Base-by-base conservation (phyloP, 2,113 vertebrate species). In the Mystacornis crossleyi region DNA sequence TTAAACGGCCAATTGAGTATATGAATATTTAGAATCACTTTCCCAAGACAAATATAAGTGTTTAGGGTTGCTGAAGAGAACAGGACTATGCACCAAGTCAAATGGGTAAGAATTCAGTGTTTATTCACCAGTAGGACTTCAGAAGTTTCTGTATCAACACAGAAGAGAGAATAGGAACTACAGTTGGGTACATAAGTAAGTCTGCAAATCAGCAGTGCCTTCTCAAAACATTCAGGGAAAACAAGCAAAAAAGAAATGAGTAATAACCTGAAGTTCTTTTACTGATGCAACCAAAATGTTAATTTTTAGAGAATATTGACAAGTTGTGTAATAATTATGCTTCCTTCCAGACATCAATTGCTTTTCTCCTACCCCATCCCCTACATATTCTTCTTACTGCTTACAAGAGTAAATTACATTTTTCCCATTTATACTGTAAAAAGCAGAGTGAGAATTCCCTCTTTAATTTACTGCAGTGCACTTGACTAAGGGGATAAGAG, bases 221-320 rank as follows among this genome's bases (percentile, higher is more conserved):
- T 80, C 20, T 82, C 36, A 73, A 90, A 94, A 70, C 10, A 29
- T 58, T 61, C 34, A 70, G 42, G 26, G 24, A 54, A 94, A 80
- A 62, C 73, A 93, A 93, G 47, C 18, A 13, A 82, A 95, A 88
- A 70, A 64, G 47, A 93, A 93, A 91, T 80, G 55, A 96, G 43
- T 66, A 94, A 87, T 77, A 96, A 91, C 62, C 51, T 42, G 29
- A 69, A 85, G 62, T 53, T 47, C 48, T 83, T 57, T 72, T 51
- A 81, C 50, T 86, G 74, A 91, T 77, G 74, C 70, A 90, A 86
- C 50, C 42, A 83, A 95, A 90, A 90, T 60, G 78, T 94, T 97
- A 93, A 96, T 94, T 96, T 77, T 36, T 66, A 2, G 26, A 80
- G 71, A 87, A 82, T 66, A 94, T 58, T 72, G 77, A 95, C 73